These are phyloP conservation scores for Eilema sororculum DNA, from an alignment of 2,888 invertebrate species.

Conservation along the genomic window DNA sequence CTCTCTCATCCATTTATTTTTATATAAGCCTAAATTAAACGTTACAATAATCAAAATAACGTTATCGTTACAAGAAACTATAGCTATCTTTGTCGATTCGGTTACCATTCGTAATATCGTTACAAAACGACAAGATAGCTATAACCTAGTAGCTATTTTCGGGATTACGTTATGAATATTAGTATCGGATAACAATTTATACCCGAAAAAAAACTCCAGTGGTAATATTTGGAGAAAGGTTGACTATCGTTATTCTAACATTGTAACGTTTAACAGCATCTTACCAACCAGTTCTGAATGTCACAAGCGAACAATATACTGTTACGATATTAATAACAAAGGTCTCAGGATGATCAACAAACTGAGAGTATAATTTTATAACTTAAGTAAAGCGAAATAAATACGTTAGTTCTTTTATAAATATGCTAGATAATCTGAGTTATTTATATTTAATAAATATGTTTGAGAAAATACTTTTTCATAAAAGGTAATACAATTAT, in stretches of 20 bases:
- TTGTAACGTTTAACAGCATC: neutral
- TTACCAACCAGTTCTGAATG: constrained; percentile 30
- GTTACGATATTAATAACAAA: constrained; percentile 58
- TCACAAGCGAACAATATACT: constrained; percentile 35
- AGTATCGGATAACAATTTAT: neutral
- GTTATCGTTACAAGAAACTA: neutral
- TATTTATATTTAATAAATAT: constrained; percentile 38
- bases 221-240: neutral
- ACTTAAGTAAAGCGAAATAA: constrained; percentile 80
- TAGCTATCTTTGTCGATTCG: neutral
- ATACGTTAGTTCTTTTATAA: constrained; percentile 76
- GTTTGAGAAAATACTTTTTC: constrained; percentile 41
- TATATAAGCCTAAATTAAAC: neutral
- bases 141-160: neutral
- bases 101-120: too few relatives aligned
- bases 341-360: constrained; percentile 54
- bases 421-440: constrained; percentile 61
- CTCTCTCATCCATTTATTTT: neutral
- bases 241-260: neutral
- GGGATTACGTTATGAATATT: neutral
- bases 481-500: neutral
- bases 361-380: constrained; percentile 55
- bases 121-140: neutral
- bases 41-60: constrained; percentile 1
- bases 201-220: neutral